These are phyloP conservation scores for Drosophila rubida DNA, from an alignment of 2,888 invertebrate species.

Conservation along the genomic window DNA sequence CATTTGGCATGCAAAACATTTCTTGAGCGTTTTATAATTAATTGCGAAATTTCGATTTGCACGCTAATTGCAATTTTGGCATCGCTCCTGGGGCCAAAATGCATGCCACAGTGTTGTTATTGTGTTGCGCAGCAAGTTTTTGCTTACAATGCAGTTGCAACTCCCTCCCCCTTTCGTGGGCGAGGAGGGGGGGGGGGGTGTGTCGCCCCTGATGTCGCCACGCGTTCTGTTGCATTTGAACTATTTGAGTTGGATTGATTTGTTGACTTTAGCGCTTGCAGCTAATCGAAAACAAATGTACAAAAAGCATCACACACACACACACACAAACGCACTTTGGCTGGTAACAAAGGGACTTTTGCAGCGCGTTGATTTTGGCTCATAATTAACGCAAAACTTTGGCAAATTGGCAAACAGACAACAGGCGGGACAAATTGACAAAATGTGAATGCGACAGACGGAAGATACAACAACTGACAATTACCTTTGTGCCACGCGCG, in stretches of 20 bases:
- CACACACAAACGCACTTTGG: slow-evolving; percentile 5
- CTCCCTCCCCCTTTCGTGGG: not conserved
- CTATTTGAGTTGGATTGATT: slow-evolving; percentile 71
- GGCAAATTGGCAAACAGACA: slow-evolving; percentile 76
- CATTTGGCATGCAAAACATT: slow-evolving; percentile 24
- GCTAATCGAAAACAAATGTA: slow-evolving; percentile 78
- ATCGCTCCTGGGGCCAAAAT: slow-evolving; percentile 48
- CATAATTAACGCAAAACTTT: slow-evolving; percentile 77
- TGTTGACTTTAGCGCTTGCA: slow-evolving; percentile 74
- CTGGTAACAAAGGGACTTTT: slow-evolving; percentile 54
- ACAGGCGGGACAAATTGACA: slow-evolving; percentile 47
- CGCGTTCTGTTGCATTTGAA: slow-evolving; percentile 16
- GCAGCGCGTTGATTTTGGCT: slow-evolving; percentile 70
- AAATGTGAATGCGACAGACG: slow-evolving; percentile 47
- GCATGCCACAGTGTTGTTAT: slow-evolving; percentile 30
- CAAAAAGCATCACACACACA: slow-evolving; percentile 42
- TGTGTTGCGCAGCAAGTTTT: slow-evolving; percentile 32
- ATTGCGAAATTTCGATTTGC: slow-evolving; percentile 63
- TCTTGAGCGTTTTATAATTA: slow-evolving; percentile 64
- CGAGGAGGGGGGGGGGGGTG: not conserved
- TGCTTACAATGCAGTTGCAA: slow-evolving; percentile 15
- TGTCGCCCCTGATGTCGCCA: not conserved
- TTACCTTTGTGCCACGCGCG: slow-evolving; percentile 62
- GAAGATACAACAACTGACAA: slow-evolving; percentile 59
- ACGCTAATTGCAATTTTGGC: slow-evolving; percentile 70